Conservation (phyloP, 2,888 invertebrate genomes). For the Stomorhina lunata region DNA sequence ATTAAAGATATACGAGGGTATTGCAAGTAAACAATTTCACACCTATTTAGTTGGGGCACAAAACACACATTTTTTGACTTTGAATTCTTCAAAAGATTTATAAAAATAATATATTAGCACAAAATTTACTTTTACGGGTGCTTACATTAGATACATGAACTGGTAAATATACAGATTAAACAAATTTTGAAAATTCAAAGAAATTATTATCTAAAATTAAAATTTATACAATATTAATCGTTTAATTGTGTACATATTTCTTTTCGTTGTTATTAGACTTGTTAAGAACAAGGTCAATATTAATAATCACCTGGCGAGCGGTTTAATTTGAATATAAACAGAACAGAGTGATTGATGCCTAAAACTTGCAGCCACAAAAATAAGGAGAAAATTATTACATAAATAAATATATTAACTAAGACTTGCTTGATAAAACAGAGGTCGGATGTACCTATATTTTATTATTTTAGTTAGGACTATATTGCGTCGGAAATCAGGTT, state of each 20-base stretch:
- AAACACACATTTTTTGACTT: no score
- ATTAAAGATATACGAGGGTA: no score
- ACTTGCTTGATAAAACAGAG: no score
- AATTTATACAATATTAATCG: conserved; percentile 3
- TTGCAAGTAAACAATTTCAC: not conserved
- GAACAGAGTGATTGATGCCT: not conserved
- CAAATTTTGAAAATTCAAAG: not conserved
- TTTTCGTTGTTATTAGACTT: conserved; percentile 13
- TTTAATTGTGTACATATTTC: not conserved
- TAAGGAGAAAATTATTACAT: no score
- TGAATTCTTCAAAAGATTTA: not conserved
- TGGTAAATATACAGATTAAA: not conserved
- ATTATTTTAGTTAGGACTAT: no score
- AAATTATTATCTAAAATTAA: conserved; percentile 12
- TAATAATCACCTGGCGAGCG: conserved; percentile 34
- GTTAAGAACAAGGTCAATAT: conserved; percentile 33
- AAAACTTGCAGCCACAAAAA: no score
- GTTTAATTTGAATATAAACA: conserved; percentile 14
- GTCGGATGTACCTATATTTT: no score
- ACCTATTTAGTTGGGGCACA: not conserved
- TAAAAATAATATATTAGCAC: not conserved
- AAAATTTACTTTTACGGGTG: not conserved
- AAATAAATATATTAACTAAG: no score
- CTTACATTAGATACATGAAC: not conserved
- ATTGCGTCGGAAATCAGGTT: no score